These are phyloP conservation scores for Furcifer pardalis DNA, from an alignment of 2,797 vertebrate genomes.

Conservation along the genomic window DNA sequence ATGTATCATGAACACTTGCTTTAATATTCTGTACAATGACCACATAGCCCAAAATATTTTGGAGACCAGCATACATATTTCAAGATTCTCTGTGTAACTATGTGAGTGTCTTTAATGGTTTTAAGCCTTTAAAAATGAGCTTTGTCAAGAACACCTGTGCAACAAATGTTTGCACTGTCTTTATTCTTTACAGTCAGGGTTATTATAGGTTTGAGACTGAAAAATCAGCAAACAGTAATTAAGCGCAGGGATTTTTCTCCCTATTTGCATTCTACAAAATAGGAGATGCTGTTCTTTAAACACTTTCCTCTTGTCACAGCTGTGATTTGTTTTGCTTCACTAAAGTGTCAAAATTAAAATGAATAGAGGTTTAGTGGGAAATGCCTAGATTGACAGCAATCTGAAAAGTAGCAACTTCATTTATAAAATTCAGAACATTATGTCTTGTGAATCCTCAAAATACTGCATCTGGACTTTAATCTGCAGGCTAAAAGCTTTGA, in stretches of 20 bases:
- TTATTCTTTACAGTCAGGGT: not conserved
- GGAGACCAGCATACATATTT: not conserved
- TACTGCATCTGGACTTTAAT: slow-evolving; percentile 28
- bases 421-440: not conserved
- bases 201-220: not conserved
- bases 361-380: not conserved
- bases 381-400: not conserved
- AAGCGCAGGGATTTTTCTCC: not conserved
- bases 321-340: not conserved
- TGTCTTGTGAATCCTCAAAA: not conserved
- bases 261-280: not conserved
- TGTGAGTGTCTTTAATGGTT: not conserved
- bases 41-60: not conserved
- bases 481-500: slow-evolving; percentile 6
- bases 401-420: not conserved
- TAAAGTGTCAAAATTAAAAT: slow-evolving; percentile 1
- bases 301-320: not conserved
- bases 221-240: slow-evolving; percentile 4
- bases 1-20: too few species aligned
- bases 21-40: too few species aligned
- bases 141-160: not conserved
- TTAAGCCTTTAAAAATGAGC: not conserved
- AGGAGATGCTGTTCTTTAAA: rapidly evolving
- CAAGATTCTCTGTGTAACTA: not conserved
- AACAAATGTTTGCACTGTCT: slow-evolving; percentile 5